Base-by-base conservation (phyloP, 2,888 invertebrate species). In the Eupithecia subfuscata region DNA sequence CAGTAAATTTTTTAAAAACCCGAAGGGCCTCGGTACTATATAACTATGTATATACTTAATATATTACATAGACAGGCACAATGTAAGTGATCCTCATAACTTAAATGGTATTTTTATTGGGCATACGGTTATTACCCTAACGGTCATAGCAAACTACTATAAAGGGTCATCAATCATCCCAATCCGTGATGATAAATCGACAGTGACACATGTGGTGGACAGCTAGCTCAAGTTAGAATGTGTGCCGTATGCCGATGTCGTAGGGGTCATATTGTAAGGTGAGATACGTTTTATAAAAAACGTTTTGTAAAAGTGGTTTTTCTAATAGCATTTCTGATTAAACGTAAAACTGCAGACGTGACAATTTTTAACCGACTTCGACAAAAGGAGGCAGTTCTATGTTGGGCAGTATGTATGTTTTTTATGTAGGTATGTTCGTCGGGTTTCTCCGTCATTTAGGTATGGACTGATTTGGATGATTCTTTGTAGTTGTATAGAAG, bases 111-210 rank as follows among this genome's bases (percentile, higher is more conserved):
- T 74, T 77, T 73, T 73, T 70, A 78, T 74, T 74, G 70, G 64
- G 43, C 71, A 75, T 69, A 69, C 70, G 68, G 67, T 48, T 75
- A 76, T 74, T 78, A 76, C 68, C 69, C 69, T 75, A 71, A 65
- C 48, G 72, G 73, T 45, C 70, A 69, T 64, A 45, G 48, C 34
- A 65, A 70, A 78, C 73, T 75, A 80, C 78, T 75, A 9, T 25
- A 81, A 70, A 78, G 73, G 25, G 69, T 68, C 78, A 79, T 82
- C 80, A 75, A 82, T 82, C 80, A 80, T 79, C 69, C 73, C 67
- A 69, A 79, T 71, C 78, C 74, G 68, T 37, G 64, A 71, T 69
- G 72, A 76, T 76, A 76, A 76, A 77, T 78, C 43, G 74, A 77
- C 73, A 63, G 65, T 78, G 80, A 77, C 78, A 80, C 73, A 78